Base-by-base conservation (phyloP, 2,888 invertebrate genomes). In the Bugula neritina region DNA sequence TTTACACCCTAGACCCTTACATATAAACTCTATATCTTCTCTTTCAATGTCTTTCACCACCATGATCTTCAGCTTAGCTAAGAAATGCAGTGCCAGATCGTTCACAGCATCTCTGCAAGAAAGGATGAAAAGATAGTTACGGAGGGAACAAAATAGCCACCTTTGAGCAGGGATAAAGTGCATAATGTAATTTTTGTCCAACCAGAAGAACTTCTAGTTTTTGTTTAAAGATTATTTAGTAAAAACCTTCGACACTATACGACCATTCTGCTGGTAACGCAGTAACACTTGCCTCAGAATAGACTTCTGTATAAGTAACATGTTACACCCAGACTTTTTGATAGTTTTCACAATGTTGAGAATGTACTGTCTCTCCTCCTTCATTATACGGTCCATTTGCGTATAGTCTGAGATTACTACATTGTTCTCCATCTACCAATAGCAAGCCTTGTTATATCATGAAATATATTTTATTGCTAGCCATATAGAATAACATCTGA, bases 11-110 rank as follows among this genome's bases (percentile, higher is more conserved):
- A 97, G 86, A 3, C 93, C 87, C 85, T 95, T 97, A 86, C 95
- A 96, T 27, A 99, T 90, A 85, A 96, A 98, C 81, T 98, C 94
- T 77, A 99, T 92, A 80, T 99, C 98, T 84, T 98, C 98, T 71
- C 99, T 89, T 85, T 99, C 99, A 72, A 99, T 89, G 82, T 99
- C 98, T 85, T 95, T 97, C 71, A 99, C 90, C 0, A 98, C 97
- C 91, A 99, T 91, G 72, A 96, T 94, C 85, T 99, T 99, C 84
- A 98, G 94, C 87, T 99, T 99, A 82, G 97, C 96, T 77, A 99
- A 87, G 86, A 98, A 99, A 84, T 99, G 99, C 77, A 98, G 88
- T 0, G 98, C 98, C 79, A 99, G 86, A 84, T 99, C 98, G 77
- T 93, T 96, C 27, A 99, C 89, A 3, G 98, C 97, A 88, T 99